Conservation (phyloP, 2,888 invertebrate species). For the Pristionchus maxplancki region DNA sequence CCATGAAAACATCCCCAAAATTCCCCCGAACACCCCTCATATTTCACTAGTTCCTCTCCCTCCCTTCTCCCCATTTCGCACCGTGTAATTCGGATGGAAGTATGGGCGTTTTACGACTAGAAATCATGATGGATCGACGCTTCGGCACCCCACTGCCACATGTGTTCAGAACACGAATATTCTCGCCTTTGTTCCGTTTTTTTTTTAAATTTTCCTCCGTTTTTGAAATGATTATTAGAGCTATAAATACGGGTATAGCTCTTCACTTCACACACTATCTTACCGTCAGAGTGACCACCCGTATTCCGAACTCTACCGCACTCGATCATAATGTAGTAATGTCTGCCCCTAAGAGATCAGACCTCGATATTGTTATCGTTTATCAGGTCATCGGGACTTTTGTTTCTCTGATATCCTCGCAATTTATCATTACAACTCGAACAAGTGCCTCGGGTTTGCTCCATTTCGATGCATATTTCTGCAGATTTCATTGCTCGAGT, state of each 20-base stretch:
- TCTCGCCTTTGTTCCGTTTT: neutral
- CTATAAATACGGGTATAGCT: too few relatives aligned
- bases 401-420: neutral
- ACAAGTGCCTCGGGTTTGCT: neutral
- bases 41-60: neutral
- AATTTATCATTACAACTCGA: neutral
- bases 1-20: too few relatives aligned
- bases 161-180: neutral
- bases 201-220: neutral
- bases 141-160: neutral
- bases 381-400: neutral
- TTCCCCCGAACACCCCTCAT: neutral
- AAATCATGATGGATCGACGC: neutral
- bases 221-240: neutral
- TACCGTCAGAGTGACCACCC: neutral
- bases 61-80: neutral
- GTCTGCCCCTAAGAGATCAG: too few relatives aligned
- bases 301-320: neutral
- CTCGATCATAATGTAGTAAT: neutral
- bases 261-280: too few relatives aligned
- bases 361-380: neutral
- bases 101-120: constrained; percentile 18
- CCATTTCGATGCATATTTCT: neutral
- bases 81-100: constrained; percentile 19
- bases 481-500: neutral